A percentile compares a stretch with the other conserved stretches of the same genome.
These are phyloP conservation scores for Platyrinchus mystaceus DNA, from an alignment of 2,797 vertebrate species.

Conservation along the genomic window DNA sequence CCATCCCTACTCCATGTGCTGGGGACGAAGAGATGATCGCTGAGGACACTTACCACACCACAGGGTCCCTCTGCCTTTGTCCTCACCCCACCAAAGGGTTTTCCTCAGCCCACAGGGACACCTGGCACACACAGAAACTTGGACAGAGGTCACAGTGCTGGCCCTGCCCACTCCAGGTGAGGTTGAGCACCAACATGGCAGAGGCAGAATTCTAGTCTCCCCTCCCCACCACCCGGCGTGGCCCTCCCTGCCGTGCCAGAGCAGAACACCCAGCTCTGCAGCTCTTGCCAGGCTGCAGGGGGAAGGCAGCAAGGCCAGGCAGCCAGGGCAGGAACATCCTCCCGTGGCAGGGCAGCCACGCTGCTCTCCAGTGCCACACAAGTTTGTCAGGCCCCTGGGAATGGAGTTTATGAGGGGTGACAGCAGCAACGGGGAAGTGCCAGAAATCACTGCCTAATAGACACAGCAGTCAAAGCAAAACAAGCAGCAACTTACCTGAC, in stretches of 20 bases:
- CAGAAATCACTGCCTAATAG: slow-evolving; percentile 38
- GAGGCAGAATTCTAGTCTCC: background rate
- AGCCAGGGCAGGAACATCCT: background rate
- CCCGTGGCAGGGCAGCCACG: rapidly evolving
- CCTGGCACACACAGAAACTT: background rate
- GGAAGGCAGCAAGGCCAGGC: rapidly evolving
- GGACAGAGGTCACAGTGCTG: rapidly evolving
- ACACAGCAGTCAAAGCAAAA: slow-evolving; percentile 9
- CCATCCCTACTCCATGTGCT: rapidly evolving
- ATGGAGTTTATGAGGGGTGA: slow-evolving; percentile 1
- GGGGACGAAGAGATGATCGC: rapidly evolving
- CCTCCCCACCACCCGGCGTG: rapidly evolving
- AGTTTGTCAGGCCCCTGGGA: background rate
- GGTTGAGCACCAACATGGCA: rapidly evolving
- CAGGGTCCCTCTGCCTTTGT: background rate
- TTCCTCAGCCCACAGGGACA: background rate
- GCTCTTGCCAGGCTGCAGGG: background rate
- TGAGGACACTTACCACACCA: background rate
- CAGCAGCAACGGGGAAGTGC: background rate
- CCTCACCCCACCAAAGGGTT: background rate
- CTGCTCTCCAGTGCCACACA: background rate
- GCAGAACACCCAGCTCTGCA: background rate
- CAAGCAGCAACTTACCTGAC: background rate
- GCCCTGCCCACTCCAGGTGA: background rate
- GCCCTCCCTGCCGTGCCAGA: rapidly evolving